phyloP scores from a whole-genome alignment of 30 jellyfish, hydroid and myxozoan genomes.

The Aurelia aurita complex sp. Pacific region DNA sequence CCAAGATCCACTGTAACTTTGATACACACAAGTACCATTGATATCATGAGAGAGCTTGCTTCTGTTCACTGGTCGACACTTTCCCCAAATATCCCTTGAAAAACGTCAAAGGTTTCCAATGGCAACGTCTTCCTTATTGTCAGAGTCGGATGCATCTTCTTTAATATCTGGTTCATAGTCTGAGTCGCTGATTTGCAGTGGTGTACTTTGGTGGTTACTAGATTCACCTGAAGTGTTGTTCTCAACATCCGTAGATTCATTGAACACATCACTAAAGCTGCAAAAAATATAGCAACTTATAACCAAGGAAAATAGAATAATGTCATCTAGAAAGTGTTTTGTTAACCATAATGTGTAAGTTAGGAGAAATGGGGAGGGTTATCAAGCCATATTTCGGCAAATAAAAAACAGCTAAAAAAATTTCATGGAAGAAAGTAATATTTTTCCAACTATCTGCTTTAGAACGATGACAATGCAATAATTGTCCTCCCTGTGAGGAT shows the following conservation, averaged over 20 bases:
- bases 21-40: slow-evolving; percentile 13
- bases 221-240: slow-evolving; percentile 28
- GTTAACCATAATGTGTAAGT: background rate
- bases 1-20: background rate
- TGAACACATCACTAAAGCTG: slow-evolving; percentile 22
- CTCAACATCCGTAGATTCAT: slow-evolving; percentile 26
- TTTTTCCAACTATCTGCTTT: too few species aligned
- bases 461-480: too few species aligned
- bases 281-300: slow-evolving; percentile 18
- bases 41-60: slow-evolving; percentile 21
- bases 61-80: slow-evolving; percentile 23
- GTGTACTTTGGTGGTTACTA: slow-evolving; percentile 20
- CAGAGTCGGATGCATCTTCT: slow-evolving; percentile 29
- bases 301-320: slow-evolving; percentile 17
- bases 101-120: slow-evolving; percentile 18
- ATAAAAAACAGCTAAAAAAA: too few species aligned
- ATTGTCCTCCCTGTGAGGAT: too few species aligned
- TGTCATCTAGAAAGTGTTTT: slow-evolving; percentile 8
- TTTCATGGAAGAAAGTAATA: background rate
- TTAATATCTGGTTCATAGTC: slow-evolving; percentile 21
- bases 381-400: background rate
- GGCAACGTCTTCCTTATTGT: slow-evolving; percentile 29
- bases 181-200: slow-evolving; percentile 24
- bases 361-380: slow-evolving; percentile 2
- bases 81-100: slow-evolving; percentile 21